Percentiles rank a stretch among this genome's conserved stretches.
Conservation (phyloP, 1,140 invertebrate genomes). For the Conus ventricosus region DNA sequence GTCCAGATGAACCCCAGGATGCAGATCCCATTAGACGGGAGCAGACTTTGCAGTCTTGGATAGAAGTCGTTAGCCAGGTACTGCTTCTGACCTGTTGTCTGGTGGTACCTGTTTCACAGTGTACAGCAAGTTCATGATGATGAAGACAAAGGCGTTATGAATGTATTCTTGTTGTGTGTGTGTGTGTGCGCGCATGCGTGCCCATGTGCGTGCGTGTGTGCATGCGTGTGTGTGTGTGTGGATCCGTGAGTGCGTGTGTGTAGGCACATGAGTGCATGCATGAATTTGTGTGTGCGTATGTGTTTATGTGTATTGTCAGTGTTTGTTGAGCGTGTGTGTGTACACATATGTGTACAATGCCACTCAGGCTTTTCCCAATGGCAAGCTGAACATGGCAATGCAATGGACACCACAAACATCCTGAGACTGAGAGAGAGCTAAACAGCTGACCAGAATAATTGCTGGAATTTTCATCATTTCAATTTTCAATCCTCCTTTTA, state of each 20-base stretch:
- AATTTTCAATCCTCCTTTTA: too few relatives aligned
- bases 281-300: too few relatives aligned
- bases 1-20: slow-evolving; percentile 65
- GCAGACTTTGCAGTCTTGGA: slow-evolving; percentile 48
- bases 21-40: slow-evolving; percentile 59
- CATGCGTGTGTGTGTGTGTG: not conserved
- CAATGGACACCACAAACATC: too few relatives aligned
- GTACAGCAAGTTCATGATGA: not conserved
- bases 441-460: too few relatives aligned
- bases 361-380: too few relatives aligned
- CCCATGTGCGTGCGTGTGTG: not conserved
- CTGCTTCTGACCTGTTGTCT: slow-evolving; percentile 55
- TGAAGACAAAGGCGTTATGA: too few relatives aligned
- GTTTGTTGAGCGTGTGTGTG: too few relatives aligned
- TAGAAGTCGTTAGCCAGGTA: slow-evolving; percentile 60
- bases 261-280: not conserved
- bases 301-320: too few relatives aligned
- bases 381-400: too few relatives aligned
- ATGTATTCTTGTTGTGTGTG: not conserved
- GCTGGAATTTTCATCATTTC: too few relatives aligned
- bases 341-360: too few relatives aligned
- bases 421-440: too few relatives aligned
- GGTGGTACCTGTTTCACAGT: slow-evolving; percentile 49
- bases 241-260: not conserved
- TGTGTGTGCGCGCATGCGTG: not conserved